Conservation (phyloP, 64 coral and sea anemone genomes). For the Stylophora pistillata region DNA sequence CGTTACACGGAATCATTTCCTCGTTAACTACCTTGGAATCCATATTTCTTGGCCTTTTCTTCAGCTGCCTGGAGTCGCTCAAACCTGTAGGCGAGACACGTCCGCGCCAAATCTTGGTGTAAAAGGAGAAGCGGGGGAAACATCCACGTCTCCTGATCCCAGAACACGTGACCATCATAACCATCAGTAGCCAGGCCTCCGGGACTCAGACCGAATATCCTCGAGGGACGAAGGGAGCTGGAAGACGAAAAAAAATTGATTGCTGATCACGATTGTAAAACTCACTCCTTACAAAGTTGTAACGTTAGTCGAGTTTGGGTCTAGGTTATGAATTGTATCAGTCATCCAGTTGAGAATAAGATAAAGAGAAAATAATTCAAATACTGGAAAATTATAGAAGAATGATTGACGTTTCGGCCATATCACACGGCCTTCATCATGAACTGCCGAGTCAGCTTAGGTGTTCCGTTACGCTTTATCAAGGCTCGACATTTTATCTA, state of each 20-base stretch:
- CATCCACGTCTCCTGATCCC: conserved; percentile 99
- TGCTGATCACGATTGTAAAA: too few species aligned
- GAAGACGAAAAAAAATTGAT: background rate
- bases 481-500: too few species aligned
- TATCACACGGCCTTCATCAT: too few species aligned
- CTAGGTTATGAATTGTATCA: too few species aligned
- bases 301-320: too few species aligned
- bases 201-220: conserved; percentile 92
- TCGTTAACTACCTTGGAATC: conserved; percentile 58
- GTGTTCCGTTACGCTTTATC: too few species aligned
- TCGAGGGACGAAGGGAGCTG: conserved; percentile 84
- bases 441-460: too few species aligned
- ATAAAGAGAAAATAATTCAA: too few species aligned
- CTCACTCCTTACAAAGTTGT: too few species aligned
- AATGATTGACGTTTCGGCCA: too few species aligned
- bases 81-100: conserved; percentile 74
- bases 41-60: conserved; percentile 74
- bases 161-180: conserved; percentile 94
- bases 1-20: background rate
- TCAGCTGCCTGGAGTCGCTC: conserved; percentile 70
- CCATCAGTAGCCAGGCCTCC: conserved; percentile 91
- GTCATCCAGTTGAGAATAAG: too few species aligned
- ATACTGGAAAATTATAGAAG: too few species aligned
- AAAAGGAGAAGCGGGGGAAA: conserved; percentile 83
- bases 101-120: conserved; percentile 75